Evolutionary conservation across 2,113 vertebrate species (phyloP), one percentile per base, ranked within the genome.

Genomic region (Machaerirhynchus nigripectus): DNA sequence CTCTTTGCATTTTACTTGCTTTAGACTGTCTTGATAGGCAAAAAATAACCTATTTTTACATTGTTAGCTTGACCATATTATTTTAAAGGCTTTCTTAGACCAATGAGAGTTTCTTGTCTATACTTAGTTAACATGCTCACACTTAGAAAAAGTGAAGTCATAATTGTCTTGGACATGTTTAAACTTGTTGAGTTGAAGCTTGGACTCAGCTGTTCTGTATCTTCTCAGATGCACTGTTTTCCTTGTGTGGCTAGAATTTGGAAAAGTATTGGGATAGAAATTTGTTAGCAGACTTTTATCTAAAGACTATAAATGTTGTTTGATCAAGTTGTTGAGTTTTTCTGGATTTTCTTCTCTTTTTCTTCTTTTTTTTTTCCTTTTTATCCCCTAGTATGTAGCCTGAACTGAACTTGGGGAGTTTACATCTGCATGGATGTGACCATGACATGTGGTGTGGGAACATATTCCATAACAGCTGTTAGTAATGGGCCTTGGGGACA

Each of bases 401-500:
- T 39, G 40, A 44, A 28, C 37, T 55, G 47, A 90, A 76, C 26
- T 11, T 47, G 33, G 47, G 47, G 64, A 79, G 78, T 71, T 77
- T 24, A 35, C 30, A 75, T 79, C 68, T 93, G 71, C 47, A 6
- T 64, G 86, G 90, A 92, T 67, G 80, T 86, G 91, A 74, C 52
- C 76, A 31, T 0, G 1, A 88, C 79, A 76, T 21, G 4, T 70
- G 55, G 46, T 57, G 63, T 85, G 63, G 71, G 75, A 96, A 67
- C 59, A 7, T 92, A 47, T 87, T 89, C 89, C 42, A 14, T 55
- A 50, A 33, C 27, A 89, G 44, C 27, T 44, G 17, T 92, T 95
- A 90, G 68, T 95, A 89, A 95, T 92, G 91, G 89, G 59, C 93
- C 89, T 95, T 89, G 93, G 94, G 89, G 94, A 96, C 91, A 93